Evolutionary conservation across 1,140 invertebrate genomes (phyloP), one percentile per base, ranked within the genome.

Genomic region (Phocides pigmalion): DNA sequence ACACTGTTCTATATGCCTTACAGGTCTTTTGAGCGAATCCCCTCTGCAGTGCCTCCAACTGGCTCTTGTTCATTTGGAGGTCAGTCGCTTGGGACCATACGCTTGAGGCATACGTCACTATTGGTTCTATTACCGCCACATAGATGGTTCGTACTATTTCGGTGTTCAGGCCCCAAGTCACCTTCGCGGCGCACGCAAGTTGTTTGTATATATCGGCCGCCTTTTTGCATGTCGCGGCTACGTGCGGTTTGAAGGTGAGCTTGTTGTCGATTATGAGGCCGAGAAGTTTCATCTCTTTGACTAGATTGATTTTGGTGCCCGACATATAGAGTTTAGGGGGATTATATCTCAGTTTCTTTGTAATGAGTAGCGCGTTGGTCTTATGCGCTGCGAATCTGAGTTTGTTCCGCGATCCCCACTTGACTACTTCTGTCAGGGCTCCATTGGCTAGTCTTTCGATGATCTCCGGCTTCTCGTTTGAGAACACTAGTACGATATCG

Each of bases 91-190:
- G 42, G 8, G 28, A 46, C 68, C 68, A 74, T 15, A 47, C 66
- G 25, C 63, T 44, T n/a, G 68, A 41, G 9, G 65, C 68, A 39
- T 70, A 74, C 12, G 32, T 41, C 11, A 70, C 22, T 2, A 66
- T 70, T 2, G 72, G 72, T 51, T 71, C 69, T 17, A 71, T 62
- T 4, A 69, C 54, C 35, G 66, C 59, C 3, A 64, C 42, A 14
- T 70, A 70, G 22, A 74, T 73, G 0, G 67, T 73, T 28, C 64
- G 49, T 8, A 69, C 44, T n/a, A 69, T 62, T 54, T 69, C 70
- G 28, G 17, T 11, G n/a, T 66, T 62, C 2, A 72, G 50, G 0
- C 63, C 70, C 70, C 70, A 72, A 1, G 54, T 69, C 14, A 59
- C 39, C 6, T 41, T 41, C 2, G 39, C 39, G 12, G 39, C 39